Percentiles rank a stretch among this genome's conserved stretches.
phyloP scores from a whole-genome alignment of 2,888 invertebrate genomes.

The Tachina fera region DNA sequence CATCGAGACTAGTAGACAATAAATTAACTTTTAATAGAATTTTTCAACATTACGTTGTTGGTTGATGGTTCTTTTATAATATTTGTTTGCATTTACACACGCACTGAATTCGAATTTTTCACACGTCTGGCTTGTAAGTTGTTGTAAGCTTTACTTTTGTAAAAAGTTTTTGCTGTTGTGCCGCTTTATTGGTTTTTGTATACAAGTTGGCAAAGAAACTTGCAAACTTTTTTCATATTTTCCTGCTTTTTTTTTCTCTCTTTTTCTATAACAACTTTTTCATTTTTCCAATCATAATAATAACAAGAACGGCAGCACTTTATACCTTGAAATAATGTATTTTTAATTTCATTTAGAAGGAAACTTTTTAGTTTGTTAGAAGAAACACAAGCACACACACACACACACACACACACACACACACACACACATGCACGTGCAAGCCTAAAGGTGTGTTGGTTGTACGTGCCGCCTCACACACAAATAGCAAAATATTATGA shows the following conservation, averaged over 20 bases:
- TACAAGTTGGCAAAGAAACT: neutral
- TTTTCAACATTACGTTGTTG: slow-evolving; percentile 15
- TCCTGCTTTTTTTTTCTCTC: neutral
- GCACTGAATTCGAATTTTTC: slow-evolving; percentile 31
- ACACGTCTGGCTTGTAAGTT: slow-evolving; percentile 8
- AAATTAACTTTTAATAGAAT: slow-evolving; percentile 45
- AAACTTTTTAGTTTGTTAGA: slow-evolving; percentile 28
- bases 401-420: neutral
- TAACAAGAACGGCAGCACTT: neutral
- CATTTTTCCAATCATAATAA: slow-evolving; percentile 17
- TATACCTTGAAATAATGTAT: slow-evolving; percentile 58
- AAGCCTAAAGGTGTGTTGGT: neutral
- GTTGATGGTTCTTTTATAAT: slow-evolving; percentile 11
- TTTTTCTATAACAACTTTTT: neutral
- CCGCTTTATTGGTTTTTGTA: neutral
- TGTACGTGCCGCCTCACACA: neutral
- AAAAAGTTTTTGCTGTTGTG: neutral
- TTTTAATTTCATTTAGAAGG: slow-evolving; percentile 57
- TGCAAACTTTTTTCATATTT: neutral
- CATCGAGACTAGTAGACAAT: slow-evolving; percentile 1
- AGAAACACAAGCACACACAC: too few species aligned
- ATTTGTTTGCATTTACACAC: slow-evolving; percentile 4
- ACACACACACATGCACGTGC: slow-evolving; percentile 9
- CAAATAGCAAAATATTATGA: slow-evolving; percentile 22
- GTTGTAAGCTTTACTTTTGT: neutral